These are phyloP conservation scores for Dendroctonus valens DNA, from an alignment of 1,140 invertebrate genomes.

Conservation along the genomic window DNA sequence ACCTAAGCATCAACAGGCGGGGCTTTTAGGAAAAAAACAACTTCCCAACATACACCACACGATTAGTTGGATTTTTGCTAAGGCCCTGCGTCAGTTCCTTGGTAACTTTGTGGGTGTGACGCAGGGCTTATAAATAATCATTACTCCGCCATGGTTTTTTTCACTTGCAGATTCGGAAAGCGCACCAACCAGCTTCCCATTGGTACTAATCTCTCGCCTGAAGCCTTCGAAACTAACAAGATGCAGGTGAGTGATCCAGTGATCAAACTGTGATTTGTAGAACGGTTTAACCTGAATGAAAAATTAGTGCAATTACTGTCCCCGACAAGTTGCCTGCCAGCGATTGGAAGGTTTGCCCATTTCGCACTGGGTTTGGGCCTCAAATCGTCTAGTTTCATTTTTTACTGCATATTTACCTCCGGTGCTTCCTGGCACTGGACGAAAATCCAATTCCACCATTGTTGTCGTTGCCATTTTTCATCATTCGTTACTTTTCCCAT, in stretches of 20 bases:
- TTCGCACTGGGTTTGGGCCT: no score
- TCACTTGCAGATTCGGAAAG: constrained; percentile 25
- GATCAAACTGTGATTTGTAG: background rate
- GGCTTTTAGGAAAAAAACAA: constrained; percentile 15
- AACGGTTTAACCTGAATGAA: background rate
- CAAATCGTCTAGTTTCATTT: no score
- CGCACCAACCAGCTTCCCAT: constrained; percentile 4
- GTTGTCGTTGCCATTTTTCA: constrained; percentile 8
- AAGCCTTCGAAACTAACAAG: constrained; percentile 20
- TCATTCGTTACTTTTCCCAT: constrained; percentile 11
- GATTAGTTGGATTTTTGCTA: constrained; percentile 14
- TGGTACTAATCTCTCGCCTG: constrained; percentile 8
- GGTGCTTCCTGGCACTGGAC: background rate
- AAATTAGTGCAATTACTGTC: background rate
- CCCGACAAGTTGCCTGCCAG: background rate
- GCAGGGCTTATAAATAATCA: constrained; percentile 20
- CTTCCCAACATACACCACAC: background rate
- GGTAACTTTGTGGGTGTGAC: constrained; percentile 14
- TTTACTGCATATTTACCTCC: background rate
- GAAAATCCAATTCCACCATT: constrained; percentile 14
- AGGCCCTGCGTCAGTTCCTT: constrained; percentile 19
- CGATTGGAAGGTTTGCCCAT: no score
- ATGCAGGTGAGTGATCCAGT: constrained; percentile 23
- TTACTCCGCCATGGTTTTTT: background rate
- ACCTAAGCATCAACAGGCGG: constrained; percentile 13